Evolutionary conservation across 2,888 invertebrate genomes (phyloP), one percentile per base, ranked within the genome.

Genomic region (Drosophila subquinaria): DNA sequence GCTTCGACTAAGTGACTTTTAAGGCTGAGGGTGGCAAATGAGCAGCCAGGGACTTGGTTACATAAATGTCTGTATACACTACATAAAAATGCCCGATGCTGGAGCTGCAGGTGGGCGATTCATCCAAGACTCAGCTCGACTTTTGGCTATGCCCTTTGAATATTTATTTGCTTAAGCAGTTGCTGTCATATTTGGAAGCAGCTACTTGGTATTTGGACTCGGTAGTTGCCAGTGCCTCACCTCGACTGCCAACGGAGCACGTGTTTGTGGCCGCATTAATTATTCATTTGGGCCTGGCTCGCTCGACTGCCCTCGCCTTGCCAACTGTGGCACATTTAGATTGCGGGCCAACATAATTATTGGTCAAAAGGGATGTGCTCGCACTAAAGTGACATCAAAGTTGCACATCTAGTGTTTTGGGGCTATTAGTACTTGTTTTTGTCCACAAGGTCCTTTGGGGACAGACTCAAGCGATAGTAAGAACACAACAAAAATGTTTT

Each of bases 161-260:
- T 88, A 83, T 78, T 73, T 73, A 87, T 87, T 75, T 69, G 69
- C 48, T 67, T 57, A 71, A 84, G 76, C 71, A 76, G 78, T 76
- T 68, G 45, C 50, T 42, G 15, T 51, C 51, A 43, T 60, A 48
- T 36, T 73, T 65, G 59, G 50, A 50, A 55, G 52, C 61, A 59
- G 61, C 35, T 43, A 5, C 43, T 42, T 13, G 68, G 63, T 15
- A 30, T 30, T 30, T n/a, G 4, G 66, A 38, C 27, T 23, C 23
- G 45, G 30, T 42, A 55, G 40, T 36, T 47, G 6, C n/a, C 10
- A 23, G 17, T 56, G 36, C 23, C 61, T 66, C 56, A 66, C 72
- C 81, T 78, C 51, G 38, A 61, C 48, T 72, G 10, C n/a, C 47
- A 55, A 48, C 56, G 48, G 60, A 56, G 70, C 60, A 63, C 77